Base-by-base conservation (phyloP, 2,888 invertebrate species). In the Eledona agricola region DNA sequence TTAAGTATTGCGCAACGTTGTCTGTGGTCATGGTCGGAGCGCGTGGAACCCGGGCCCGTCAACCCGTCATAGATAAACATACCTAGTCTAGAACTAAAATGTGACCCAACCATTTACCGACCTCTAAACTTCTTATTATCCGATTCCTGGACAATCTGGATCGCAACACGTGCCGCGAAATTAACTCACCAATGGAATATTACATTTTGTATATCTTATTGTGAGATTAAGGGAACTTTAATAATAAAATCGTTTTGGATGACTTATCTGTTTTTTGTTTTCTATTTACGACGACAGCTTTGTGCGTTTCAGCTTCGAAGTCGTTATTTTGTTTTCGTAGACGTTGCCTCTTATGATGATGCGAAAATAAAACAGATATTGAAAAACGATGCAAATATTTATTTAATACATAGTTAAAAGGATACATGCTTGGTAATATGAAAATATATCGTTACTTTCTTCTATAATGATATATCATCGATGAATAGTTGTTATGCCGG, bases 361-460 rank as follows among this genome's bases (percentile, higher is more conserved):
- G 4, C 10, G 17, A n/a, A 9, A 22, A 43, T 31, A 22, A 23
- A 53, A 51, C 37, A 26, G 42, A 9, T 28, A 42, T 64, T 70
- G 67, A 73, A 75, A 75, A 76, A 76, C 75, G 73, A 74, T 75
- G 75, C 70, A 75, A 74, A 76, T 74, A 74, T 75, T 75, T 75
- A 76, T 76, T 75, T 66, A 70, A 72, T 74, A 75, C 70, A 74
- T 70, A 71, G 64, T 71, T 75, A 74, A 32, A 23, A 32, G 75
- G 75, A 75, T 76, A 76, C 75, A 75, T 70, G 69, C 71, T 71
- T 72, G 75, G 75, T 76, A 76, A 75, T 76, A 74, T 69, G 75
- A 76, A 76, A 76, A 76, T 75, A 73, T 70, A 73, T 70, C 53
- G 59, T 73, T 72, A 73, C 72, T 74, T 74, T 74, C 71, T 69